Evolutionary conservation across 2,888 invertebrate genomes (phyloP), one percentile per base, ranked within the genome.

Genomic region (Drosophila yooni): DNA sequence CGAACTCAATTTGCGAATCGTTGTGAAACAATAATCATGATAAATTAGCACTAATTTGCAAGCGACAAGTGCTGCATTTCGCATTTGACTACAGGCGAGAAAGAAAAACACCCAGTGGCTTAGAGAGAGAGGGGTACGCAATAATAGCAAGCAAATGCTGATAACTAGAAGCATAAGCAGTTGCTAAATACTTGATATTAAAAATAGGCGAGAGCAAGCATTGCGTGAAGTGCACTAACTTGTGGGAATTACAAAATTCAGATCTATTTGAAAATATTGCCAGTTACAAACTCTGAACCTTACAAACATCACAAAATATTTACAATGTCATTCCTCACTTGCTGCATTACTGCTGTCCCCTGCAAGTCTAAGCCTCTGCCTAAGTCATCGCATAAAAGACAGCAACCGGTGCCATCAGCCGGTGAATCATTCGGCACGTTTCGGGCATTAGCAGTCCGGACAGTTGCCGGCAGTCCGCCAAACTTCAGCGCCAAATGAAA

Each of bases 21-120:
- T 83, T 83, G 81, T 70, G 74, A 79, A 82, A 80, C 86, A 87
- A 83, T 88, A 87, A 88, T 87, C 89, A 87, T 87, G 87, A 87
- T 87, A 84, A 88, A 87, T 88, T 82, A 84, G 71, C 79, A 76
- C 77, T 81, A 88, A 87, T 87, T 87, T 87, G 81, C 81, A 74
- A 77, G 83, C 76, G 81, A 79, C 82, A 86, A 76, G 63, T 70
- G 78, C 79, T 33, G 69, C 72, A 73, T 67, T 81, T 58, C 64
- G 10, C 46, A 62, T 65, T 69, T 52, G 56, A 50, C 56, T 69
- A 52, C 46, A 43, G 31, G 2, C 53, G 8, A 38, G n/a, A 27
- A 18, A 31, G 50, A 38, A 27, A 29, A n/a, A 1, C 51, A 46
- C n/a, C 15, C 79, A 79, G 73, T 54, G 73, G 63, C 79, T 57